These are phyloP conservation scores for Habrosyne pyritoides DNA, from an alignment of 2,888 invertebrate species.

Conservation along the genomic window DNA sequence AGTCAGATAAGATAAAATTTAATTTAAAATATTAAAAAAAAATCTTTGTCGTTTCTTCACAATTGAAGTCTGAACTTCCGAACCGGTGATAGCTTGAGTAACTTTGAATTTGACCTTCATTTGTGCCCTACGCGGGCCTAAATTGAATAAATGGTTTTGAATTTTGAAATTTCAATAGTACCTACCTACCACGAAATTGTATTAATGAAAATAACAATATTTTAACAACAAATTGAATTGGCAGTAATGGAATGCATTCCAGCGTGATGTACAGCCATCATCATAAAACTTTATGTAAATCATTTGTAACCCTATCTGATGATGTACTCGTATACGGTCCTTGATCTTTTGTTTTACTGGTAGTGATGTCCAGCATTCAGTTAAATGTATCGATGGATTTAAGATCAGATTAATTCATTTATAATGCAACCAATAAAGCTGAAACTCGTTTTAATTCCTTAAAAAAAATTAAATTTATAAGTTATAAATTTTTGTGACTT, in stretches of 20 bases:
- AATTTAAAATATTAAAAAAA: too few species aligned
- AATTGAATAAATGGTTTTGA: too few species aligned
- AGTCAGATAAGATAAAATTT: too few species aligned
- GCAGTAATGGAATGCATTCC: background rate
- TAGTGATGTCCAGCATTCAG: background rate
- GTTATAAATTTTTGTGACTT: too few species aligned
- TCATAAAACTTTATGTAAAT: constrained; percentile 5
- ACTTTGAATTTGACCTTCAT: too few species aligned
- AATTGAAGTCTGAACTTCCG: too few species aligned
- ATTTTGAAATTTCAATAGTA: too few species aligned
- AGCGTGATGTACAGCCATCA: background rate
- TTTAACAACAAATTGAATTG: background rate
- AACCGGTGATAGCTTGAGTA: too few species aligned
- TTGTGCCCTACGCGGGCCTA: too few species aligned
- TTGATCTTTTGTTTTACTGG: background rate
- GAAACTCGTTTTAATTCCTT: background rate
- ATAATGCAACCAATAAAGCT: background rate
- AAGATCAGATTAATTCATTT: background rate
- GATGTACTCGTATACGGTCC: constrained; percentile 1
- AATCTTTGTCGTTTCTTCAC: too few species aligned
- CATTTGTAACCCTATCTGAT: background rate
- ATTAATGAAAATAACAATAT: background rate
- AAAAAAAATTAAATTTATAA: too few species aligned
- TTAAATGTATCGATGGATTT: background rate
- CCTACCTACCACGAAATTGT: too few species aligned